Percentiles rank a stretch among this genome's conserved stretches.
These are phyloP conservation scores for Oscheius sp. DNA, from an alignment of 2,888 invertebrate species.

Conservation along the genomic window DNA sequence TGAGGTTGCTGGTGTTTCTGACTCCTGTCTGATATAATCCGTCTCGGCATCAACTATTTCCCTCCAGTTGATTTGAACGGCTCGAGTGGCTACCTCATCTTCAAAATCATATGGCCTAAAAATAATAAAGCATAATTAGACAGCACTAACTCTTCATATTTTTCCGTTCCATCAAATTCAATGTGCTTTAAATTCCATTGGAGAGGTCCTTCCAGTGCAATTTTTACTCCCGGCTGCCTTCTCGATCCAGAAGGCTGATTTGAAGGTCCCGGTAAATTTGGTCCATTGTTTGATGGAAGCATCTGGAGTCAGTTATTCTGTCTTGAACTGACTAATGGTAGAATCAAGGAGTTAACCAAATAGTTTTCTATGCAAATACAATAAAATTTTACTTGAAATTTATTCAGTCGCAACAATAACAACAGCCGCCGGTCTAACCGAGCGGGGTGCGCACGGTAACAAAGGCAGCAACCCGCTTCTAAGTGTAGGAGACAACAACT, in stretches of 20 bases:
- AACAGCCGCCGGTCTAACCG: conserved; percentile 38
- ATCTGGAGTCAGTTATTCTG: neutral
- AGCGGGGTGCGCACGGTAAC: conserved; percentile 42
- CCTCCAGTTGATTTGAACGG: conserved; percentile 7
- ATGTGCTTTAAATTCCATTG: neutral
- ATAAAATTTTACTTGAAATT: neutral
- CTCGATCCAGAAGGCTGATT: neutral
- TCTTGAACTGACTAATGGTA: neutral
- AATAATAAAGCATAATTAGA: neutral
- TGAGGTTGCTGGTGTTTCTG: too few relatives aligned
- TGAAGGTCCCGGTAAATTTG: neutral
- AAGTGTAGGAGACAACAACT: conserved; percentile 39
- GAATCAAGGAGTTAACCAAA: neutral
- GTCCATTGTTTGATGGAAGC: neutral
- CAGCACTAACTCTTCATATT: conserved; percentile 5
- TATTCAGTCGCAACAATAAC: conserved; percentile 6
- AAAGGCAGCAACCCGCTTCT: conserved; percentile 46
- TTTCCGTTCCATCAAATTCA: neutral
- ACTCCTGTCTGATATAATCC: too few relatives aligned
- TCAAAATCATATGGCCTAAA: conserved; percentile 1
- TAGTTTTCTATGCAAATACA: neutral
- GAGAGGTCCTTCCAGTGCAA: neutral
- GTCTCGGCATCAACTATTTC: neutral
- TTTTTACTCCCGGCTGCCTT: neutral
- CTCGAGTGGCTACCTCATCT: neutral